Base-by-base conservation (phyloP, 1,140 invertebrate genomes). In the Magallana ariakensis region DNA sequence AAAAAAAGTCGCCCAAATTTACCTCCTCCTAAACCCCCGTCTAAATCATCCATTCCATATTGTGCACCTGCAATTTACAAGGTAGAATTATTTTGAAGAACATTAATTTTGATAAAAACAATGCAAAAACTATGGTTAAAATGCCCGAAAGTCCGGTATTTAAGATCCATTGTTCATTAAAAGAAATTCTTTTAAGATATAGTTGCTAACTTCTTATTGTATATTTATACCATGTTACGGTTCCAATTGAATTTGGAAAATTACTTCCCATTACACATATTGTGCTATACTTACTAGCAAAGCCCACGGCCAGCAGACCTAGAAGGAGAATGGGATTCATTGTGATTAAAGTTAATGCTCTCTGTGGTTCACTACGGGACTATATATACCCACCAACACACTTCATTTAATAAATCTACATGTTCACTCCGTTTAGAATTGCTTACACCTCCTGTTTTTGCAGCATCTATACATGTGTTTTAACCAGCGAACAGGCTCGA, bases 371-470 rank as follows among this genome's bases (percentile, higher is more conserved):
- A 13, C 10, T 8, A n/a, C 22, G 66, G 9, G 9, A 13, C 22
- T 70, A 26, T 70, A 70, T 70, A 70, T 70, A 26, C 62, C 22
- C 22, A 70, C 66, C 8, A 11, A 26, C 22, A 70, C 22, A 26
- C 66, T 33, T 70, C 66, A 70, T 70, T 70, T 70, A 5, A 26
- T 70, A 26, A 70, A 70, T 70, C 66, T 70, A 70, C 66, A 70
- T 70, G 22, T 33, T 26, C 22, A 13, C 22, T 8, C 66, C 10
- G 22, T 19, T 60, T 0, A 70, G 33, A 70, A 70, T 26, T 70
- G 66, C 66, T 70, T 26, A 70, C 13, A 70, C 22, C 33, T 9
- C 66, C 22, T 70, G 33, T 19, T 26, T 70, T 11, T 70, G 15
- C 33, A 33, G 4, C 8, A 70, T 19, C 22, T 70, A 26, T 70